phyloP scores from a whole-genome alignment of 1,140 invertebrate genomes.

The Onthophagus taurus region DNA sequence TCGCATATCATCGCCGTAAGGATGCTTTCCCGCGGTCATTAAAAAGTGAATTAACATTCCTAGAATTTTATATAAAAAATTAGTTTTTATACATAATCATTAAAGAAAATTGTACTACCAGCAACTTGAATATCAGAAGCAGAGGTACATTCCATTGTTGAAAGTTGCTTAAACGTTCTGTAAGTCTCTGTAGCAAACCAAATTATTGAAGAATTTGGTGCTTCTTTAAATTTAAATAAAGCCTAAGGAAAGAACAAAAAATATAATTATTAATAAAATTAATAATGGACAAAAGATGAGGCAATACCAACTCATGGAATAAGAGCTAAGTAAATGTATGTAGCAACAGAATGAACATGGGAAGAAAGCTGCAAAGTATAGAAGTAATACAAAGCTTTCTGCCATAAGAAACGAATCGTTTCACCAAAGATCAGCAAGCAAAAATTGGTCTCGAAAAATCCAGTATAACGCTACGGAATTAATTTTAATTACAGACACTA shows the following conservation, averaged over 20 bases:
- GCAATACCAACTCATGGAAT: no score
- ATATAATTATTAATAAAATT: neutral
- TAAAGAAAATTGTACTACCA: conserved; percentile 15
- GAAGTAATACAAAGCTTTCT: no score
- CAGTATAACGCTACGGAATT: no score
- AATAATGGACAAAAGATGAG: no score
- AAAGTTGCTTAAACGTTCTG: conserved; percentile 23
- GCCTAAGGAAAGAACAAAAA: conserved; percentile 19
- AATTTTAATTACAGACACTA: no score
- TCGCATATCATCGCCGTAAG: conserved; percentile 28
- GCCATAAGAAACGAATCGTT: no score
- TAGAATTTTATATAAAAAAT: conserved; percentile 7
- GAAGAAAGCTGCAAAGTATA: no score
- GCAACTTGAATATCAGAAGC: conserved; percentile 35
- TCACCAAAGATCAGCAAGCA: no score
- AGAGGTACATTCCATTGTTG: conserved; percentile 25
- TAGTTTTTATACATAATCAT: neutral
- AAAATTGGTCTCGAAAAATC: no score
- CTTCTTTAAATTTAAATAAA: conserved; percentile 26
- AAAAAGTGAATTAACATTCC: conserved; percentile 37
- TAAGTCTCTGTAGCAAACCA: conserved; percentile 37
- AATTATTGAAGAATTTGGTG: conserved; percentile 32
- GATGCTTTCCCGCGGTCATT: conserved; percentile 32
- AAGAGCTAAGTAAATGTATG: no score
- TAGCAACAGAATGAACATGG: no score